Percentiles rank a stretch among this genome's conserved stretches.
These are phyloP conservation scores for Crocodylus rhombifer DNA, from an alignment of 2,797 vertebrate genomes.

Conservation along the genomic window DNA sequence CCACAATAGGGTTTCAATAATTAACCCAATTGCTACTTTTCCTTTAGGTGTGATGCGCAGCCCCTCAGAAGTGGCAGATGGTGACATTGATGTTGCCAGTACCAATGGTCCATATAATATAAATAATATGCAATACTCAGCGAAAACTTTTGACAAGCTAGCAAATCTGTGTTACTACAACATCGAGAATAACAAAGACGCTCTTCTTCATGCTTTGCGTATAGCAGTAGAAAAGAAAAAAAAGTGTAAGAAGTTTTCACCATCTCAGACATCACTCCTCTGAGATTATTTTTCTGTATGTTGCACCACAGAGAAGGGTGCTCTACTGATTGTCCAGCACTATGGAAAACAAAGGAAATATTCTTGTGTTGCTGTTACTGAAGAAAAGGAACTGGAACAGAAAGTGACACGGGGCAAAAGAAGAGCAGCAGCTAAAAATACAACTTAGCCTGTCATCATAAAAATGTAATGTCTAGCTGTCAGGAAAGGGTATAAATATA, in stretches of 20 bases:
- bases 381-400: slow-evolving; percentile 19
- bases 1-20: not conserved
- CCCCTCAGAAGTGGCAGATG: slow-evolving; percentile 83
- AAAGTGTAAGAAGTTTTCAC: slow-evolving; percentile 39
- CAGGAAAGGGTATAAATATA: slow-evolving; percentile 36
- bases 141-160: slow-evolving; percentile 83
- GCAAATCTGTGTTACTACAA: slow-evolving; percentile 86
- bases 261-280: not conserved
- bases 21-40: not conserved
- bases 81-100: slow-evolving; percentile 82
- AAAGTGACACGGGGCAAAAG: slow-evolving; percentile 40
- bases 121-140: slow-evolving; percentile 83
- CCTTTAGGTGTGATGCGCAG: slow-evolving; percentile 77
- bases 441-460: not conserved
- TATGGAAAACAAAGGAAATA: not conserved
- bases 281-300: accelerated
- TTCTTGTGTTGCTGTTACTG: not conserved
- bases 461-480: not conserved
- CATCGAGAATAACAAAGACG: slow-evolving; percentile 83
- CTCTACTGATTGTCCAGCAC: not conserved
- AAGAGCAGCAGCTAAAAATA: not conserved
- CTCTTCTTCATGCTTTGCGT: slow-evolving; percentile 78
- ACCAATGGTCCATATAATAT: slow-evolving; percentile 83
- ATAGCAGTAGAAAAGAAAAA: slow-evolving; percentile 77
- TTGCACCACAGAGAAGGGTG: not conserved